Conservation (phyloP, 1,140 invertebrate species). For the Drosophila malerkotliana region DNA sequence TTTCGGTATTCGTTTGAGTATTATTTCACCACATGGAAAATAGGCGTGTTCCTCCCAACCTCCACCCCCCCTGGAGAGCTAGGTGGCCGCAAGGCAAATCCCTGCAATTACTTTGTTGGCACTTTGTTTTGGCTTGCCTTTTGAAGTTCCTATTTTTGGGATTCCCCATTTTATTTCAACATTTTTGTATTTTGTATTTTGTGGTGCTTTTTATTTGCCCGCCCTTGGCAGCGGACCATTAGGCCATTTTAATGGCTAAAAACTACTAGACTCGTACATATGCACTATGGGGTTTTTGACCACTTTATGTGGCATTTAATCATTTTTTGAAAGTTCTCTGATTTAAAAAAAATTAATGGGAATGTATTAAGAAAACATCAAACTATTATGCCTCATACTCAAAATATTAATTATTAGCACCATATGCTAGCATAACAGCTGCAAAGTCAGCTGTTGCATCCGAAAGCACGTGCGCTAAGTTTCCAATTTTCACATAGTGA, state of each 20-base stretch:
- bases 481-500: too few species aligned
- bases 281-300: too few species aligned
- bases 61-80: background rate
- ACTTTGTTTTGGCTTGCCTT: constrained; percentile 65
- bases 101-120: constrained; percentile 74
- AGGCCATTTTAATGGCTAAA: constrained; percentile 37
- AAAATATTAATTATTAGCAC: too few species aligned
- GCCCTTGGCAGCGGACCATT: constrained; percentile 35
- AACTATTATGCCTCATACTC: too few species aligned
- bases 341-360: too few species aligned
- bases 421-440: too few species aligned
- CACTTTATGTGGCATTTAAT: too few species aligned
- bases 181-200: background rate
- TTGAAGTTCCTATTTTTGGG: constrained; percentile 56
- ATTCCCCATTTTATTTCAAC: background rate
- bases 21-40: constrained; percentile 42
- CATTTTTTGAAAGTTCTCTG: too few species aligned
- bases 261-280: constrained; percentile 34
- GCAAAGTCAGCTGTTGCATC: too few species aligned
- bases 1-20: constrained; percentile 5
- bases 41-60: constrained; percentile 31
- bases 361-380: too few species aligned
- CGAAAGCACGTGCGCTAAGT: too few species aligned
- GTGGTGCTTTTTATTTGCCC: constrained; percentile 20
- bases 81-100: constrained; percentile 58